Conservation (phyloP, 2,797 vertebrate genomes). For the Borostomias antarcticus region DNA sequence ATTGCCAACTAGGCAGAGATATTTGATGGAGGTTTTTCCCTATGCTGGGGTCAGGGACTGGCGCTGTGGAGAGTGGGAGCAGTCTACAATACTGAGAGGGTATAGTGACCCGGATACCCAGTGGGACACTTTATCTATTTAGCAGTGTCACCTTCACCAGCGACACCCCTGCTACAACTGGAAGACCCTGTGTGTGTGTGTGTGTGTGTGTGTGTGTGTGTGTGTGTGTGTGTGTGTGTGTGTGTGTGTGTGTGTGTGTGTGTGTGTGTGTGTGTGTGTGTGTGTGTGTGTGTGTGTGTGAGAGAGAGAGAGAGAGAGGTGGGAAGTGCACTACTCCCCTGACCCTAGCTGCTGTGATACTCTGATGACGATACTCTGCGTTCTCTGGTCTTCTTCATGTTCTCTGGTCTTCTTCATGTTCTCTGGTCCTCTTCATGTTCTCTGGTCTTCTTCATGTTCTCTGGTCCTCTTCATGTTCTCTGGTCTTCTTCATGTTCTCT, state of each 20-base stretch:
- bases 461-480: too few relatives aligned
- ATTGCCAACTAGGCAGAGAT: too few relatives aligned
- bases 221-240: slow-evolving; percentile 5
- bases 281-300: not conserved
- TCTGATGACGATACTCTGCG: not conserved
- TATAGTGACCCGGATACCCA: slow-evolving; percentile 68
- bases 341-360: slow-evolving; percentile 41
- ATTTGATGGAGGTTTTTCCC: too few relatives aligned
- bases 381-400: too few relatives aligned
- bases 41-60: too few relatives aligned
- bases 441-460: too few relatives aligned
- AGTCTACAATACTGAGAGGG: too few relatives aligned
- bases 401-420: too few relatives aligned
- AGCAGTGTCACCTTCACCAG: slow-evolving; percentile 70
- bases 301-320: slow-evolving; percentile 31
- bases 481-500: too few relatives aligned
- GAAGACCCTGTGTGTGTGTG: slow-evolving; percentile 35
- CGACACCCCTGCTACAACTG: slow-evolving; percentile 36
- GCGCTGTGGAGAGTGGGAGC: too few relatives aligned
- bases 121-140: slow-evolving; percentile 70
- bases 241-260: slow-evolving; percentile 38
- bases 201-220: not conserved
- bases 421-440: too few relatives aligned
- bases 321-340: slow-evolving; percentile 76
- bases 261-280: slow-evolving; percentile 32